Base-by-base conservation (phyloP, 53 echinoderm and acorn worm genomes). In the Actinopyga echinites region DNA sequence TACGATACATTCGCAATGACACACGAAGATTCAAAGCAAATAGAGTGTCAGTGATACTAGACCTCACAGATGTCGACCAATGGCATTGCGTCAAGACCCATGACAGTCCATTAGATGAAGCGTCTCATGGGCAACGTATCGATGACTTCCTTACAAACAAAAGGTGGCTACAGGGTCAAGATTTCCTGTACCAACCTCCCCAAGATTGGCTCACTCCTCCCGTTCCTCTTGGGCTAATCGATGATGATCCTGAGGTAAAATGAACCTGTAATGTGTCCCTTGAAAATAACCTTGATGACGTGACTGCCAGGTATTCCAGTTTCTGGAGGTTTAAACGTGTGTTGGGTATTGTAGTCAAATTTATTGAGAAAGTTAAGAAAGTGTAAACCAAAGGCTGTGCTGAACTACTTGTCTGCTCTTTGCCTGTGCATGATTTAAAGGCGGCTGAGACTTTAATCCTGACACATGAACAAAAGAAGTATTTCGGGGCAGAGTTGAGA, bases 1-100 rank as follows among this genome's bases (percentile, higher is more conserved):
- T 84, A 13, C 54, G 38, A 24, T 84, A 84, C 52, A 9, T 84
- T n/a, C 53, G 52, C 8, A 73, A 44, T 45, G 34, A 69, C 28
- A 71, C 71, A 20, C 40, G 74, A 31, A 55, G 84, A 74, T 57
- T 56, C 15, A 56, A 73, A 33, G 84, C 84, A 21, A 84, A 84
- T 37, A 69, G 74, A 36, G 84, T 84, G 24, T 42, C 83, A 9
- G 40, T 31, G 13, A 24, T 83, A 3, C 40, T 68, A 35, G 69
- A 83, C 30, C 30, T 73, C 6, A 73, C 59, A 17, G 31, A 69
- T 19, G 23, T 73, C 22, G 32, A 63, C 11, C 74, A 83, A 32
- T 73, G 73, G 84, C 23, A 30, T 17, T 59, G 71, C 58, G 61
- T 80, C 34, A 61, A 21, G 5, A 61, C 59, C 34, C 25, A 58